phyloP scores from a whole-genome alignment of 2,113 vertebrate species.

The Casuarius casuarius region DNA sequence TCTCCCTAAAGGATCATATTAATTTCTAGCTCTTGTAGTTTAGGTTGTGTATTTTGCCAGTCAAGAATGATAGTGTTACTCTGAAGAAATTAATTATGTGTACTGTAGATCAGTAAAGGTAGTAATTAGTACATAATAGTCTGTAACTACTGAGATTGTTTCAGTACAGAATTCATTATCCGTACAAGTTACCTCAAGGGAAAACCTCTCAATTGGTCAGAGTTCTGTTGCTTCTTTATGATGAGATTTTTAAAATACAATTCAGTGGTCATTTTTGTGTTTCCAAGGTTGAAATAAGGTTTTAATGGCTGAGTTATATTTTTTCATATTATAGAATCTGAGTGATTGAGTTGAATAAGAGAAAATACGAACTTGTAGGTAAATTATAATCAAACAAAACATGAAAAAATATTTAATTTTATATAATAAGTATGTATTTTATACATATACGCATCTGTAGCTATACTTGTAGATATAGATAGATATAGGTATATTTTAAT shows the following conservation, averaged over 20 bases:
- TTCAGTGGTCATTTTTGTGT: not conserved
- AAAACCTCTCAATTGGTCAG: not conserved
- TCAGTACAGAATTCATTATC: constrained; percentile 56
- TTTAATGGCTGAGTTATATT: not conserved
- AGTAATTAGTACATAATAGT: constrained; percentile 74
- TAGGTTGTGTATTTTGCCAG: constrained; percentile 71
- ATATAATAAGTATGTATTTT: not conserved
- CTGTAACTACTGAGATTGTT: constrained; percentile 68
- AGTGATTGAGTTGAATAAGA: not conserved
- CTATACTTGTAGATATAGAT: too few species aligned
- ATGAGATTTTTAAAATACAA: constrained; percentile 3
- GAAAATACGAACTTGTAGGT: not conserved
- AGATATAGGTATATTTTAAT: not conserved
- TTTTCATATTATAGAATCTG: not conserved
- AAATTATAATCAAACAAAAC: not conserved
- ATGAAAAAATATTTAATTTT: not conserved
- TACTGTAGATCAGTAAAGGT: constrained; percentile 73
- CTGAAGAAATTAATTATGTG: constrained; percentile 74
- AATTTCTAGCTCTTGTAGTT: constrained; percentile 71
- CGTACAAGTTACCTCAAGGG: constrained; percentile 35
- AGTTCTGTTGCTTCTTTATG: not conserved
- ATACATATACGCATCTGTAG: too few species aligned
- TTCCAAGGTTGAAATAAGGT: not conserved
- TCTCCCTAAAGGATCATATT: constrained; percentile 64
- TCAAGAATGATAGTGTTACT: constrained; percentile 65